A percentile compares a stretch with the other conserved stretches of the same genome.
phyloP scores from a whole-genome alignment of 2,888 invertebrate species.

The Eilema depressum region DNA sequence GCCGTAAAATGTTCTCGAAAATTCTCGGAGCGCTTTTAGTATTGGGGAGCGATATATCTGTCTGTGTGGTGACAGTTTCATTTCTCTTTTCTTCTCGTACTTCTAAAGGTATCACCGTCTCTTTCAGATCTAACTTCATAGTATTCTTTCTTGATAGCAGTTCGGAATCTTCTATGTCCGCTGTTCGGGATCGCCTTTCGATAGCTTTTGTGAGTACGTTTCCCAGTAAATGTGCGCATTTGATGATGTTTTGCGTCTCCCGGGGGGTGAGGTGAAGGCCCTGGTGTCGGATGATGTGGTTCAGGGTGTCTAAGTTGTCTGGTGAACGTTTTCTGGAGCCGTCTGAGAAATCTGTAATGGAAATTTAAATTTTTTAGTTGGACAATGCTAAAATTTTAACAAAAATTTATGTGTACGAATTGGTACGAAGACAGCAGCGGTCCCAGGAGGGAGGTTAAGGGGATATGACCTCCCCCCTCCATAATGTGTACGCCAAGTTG shows the following conservation, averaged over 20 bases:
- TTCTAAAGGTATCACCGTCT: constrained; percentile 66
- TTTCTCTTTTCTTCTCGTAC: constrained; percentile 65
- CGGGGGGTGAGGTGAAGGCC: constrained; percentile 74
- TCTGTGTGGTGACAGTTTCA: constrained; percentile 78
- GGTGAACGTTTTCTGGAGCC: constrained; percentile 71
- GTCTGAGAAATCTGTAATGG: constrained; percentile 68
- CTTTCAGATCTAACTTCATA: constrained; percentile 74
- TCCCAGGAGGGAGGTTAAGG: too few relatives aligned
- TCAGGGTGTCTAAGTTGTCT: constrained; percentile 66
- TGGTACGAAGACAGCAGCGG: too few relatives aligned
- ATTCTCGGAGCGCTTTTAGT: constrained; percentile 83
- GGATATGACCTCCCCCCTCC: too few relatives aligned
- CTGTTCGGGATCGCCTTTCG: constrained; percentile 64
- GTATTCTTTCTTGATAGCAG: constrained; percentile 65
- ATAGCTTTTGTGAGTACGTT: constrained; percentile 75
- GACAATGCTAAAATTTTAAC: too few relatives aligned
- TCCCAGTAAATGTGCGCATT: constrained; percentile 79
- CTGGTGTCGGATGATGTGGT: constrained; percentile 71
- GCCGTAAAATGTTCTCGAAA: constrained; percentile 79
- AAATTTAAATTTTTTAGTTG: too few relatives aligned
- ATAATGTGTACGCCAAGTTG: too few relatives aligned
- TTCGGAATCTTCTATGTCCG: constrained; percentile 51
- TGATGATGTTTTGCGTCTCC: constrained; percentile 78
- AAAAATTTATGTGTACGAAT: too few relatives aligned
- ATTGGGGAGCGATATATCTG: constrained; percentile 81